A percentile compares a stretch with the other conserved stretches of the same genome.
phyloP scores from a whole-genome alignment of 2,797 vertebrate genomes.

The Spondyliosoma cantharus region DNA sequence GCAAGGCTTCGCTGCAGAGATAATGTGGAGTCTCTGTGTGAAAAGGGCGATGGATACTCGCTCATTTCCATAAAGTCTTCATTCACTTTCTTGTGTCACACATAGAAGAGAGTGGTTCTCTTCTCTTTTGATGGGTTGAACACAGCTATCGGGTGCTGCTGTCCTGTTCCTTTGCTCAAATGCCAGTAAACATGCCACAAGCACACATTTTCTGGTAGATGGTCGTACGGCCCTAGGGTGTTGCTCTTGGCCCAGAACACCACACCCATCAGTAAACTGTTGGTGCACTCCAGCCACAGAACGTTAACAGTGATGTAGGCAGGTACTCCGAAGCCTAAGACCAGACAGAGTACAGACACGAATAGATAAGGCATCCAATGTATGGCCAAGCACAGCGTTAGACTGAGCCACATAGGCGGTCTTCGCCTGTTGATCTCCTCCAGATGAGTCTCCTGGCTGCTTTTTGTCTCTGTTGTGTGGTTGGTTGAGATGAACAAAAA shows the following conservation, averaged over 20 bases:
- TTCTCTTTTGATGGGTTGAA: constrained; percentile 37
- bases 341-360: constrained; percentile 40
- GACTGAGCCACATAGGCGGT: constrained; percentile 71
- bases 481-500: constrained; percentile 10
- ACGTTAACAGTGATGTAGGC: constrained; percentile 79
- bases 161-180: constrained; percentile 65
- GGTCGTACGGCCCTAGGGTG: constrained; percentile 48
- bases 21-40: no score
- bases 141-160: background rate
- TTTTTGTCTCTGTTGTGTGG: background rate
- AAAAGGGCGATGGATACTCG: no score
- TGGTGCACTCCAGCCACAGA: constrained; percentile 81
- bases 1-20: no score
- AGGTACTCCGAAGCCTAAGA: constrained; percentile 67
- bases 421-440: background rate
- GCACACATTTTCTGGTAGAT: constrained; percentile 75
- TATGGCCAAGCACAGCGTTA: constrained; percentile 70
- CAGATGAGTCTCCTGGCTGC: background rate
- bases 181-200: constrained; percentile 78
- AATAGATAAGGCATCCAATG: constrained; percentile 80
- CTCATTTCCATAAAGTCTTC: background rate
- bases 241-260: constrained; percentile 74
- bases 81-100: constrained; percentile 10
- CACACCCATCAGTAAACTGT: constrained; percentile 74
- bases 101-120: background rate